Evolutionary conservation across 2,888 invertebrate species (phyloP).

Genomic region (Oscheius sp.): DNA sequence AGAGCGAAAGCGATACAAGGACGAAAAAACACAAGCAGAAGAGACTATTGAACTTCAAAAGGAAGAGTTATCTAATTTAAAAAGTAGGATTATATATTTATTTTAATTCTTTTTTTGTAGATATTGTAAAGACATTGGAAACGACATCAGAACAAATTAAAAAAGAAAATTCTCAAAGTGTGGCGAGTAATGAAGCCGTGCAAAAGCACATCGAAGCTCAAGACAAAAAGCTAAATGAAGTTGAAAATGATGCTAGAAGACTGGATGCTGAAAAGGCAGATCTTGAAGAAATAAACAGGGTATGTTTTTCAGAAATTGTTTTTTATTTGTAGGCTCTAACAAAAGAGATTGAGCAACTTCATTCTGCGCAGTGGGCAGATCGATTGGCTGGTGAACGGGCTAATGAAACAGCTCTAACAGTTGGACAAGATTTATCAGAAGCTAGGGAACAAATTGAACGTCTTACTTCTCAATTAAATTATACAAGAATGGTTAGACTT

Average conservation of each 20-base stretch:
- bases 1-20: constrained; percentile 37
- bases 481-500: constrained; percentile 13
- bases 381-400: constrained; percentile 34
- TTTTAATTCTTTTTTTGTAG: constrained; percentile 8
- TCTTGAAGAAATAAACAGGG: constrained; percentile 27
- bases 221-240: constrained; percentile 25
- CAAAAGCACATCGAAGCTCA: constrained; percentile 31
- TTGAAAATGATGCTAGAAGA: constrained; percentile 9
- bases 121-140: constrained; percentile 32
- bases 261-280: constrained; percentile 9
- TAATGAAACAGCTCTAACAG: constrained; percentile 28
- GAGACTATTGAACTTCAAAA: constrained; percentile 30
- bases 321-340: background rate
- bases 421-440: constrained; percentile 30
- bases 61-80: constrained; percentile 30
- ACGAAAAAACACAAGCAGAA: constrained; percentile 36
- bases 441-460: constrained; percentile 27
- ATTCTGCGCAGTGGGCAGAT: constrained; percentile 19
- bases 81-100: constrained; percentile 22
- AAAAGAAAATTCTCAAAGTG: constrained; percentile 32
- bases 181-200: constrained; percentile 29
- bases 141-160: constrained; percentile 26
- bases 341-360: constrained; percentile 15
- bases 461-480: constrained; percentile 19
- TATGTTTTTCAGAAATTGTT: background rate